A percentile compares a stretch with the other conserved stretches of the same genome.
phyloP scores from a whole-genome alignment of 1,140 invertebrate species.

The Drosophila miranda region DNA sequence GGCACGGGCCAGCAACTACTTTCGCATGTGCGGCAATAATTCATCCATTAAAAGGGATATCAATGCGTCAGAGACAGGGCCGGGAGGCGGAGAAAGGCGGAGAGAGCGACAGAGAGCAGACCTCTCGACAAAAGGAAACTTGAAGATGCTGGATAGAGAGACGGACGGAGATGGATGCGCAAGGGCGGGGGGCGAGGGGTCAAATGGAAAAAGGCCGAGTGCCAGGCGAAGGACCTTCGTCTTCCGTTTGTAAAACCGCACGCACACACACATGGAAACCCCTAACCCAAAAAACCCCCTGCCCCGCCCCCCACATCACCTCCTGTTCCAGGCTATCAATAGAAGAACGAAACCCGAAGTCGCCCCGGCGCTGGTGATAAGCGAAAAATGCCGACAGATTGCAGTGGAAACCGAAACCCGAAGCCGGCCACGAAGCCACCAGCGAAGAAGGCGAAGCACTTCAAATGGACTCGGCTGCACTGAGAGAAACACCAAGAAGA shows the following conservation, averaged over 20 bases:
- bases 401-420: conserved; percentile 46
- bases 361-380: conserved; percentile 31
- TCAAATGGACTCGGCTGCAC: conserved; percentile 58
- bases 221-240: conserved; percentile 40
- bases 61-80: conserved; percentile 63
- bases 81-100: neutral
- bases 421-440: conserved; percentile 24
- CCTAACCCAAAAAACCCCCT: conserved; percentile 39
- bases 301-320: conserved; percentile 9
- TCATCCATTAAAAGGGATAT: conserved; percentile 82
- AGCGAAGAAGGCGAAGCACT: conserved; percentile 19
- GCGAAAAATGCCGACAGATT: conserved; percentile 53
- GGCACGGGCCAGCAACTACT: conserved; percentile 68
- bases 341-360: conserved; percentile 41
- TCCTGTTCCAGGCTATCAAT: conserved; percentile 53
- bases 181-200: conserved; percentile 41
- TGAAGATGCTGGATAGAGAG: conserved; percentile 24
- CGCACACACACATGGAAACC: conserved; percentile 31
- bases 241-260: conserved; percentile 77
- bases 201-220: conserved; percentile 72
- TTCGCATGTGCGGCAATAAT: conserved; percentile 82
- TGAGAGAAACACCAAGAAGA: neutral
- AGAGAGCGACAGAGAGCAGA: neutral
- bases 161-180: conserved; percentile 26
- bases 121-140: conserved; percentile 8